Evolutionary conservation across 1,140 invertebrate genomes (phyloP).

Genomic region (Brachionus sp.): DNA sequence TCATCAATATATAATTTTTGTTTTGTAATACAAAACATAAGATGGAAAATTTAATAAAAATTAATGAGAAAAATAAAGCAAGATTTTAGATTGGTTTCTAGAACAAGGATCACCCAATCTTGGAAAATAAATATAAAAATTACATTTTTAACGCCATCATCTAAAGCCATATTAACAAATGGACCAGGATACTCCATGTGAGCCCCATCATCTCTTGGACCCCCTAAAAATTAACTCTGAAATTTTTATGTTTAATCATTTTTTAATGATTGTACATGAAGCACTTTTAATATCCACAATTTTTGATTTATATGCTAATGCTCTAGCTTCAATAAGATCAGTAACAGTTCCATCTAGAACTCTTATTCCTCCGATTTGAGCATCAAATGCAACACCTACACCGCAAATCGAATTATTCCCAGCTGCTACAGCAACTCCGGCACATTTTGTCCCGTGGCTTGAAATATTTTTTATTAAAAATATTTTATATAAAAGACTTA

Average conservation of each 20-base stretch:
- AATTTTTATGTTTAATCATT: background rate
- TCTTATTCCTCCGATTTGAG: conserved; percentile 73
- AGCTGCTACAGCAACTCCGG: conserved; percentile 92
- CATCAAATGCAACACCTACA: conserved; percentile 88
- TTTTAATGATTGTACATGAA: conserved; percentile 51
- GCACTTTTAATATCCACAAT: conserved; percentile 59
- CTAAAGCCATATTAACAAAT: conserved; percentile 53
- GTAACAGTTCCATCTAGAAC: conserved; percentile 58
- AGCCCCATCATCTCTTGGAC: conserved; percentile 55
- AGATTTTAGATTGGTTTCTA: no score
- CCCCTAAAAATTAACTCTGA: conserved; percentile 44
- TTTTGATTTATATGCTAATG: conserved; percentile 52
- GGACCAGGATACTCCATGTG: conserved; percentile 56
- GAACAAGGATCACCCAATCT: no score
- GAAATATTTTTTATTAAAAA: background rate
- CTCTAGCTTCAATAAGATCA: conserved; percentile 53
- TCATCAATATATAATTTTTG: no score
- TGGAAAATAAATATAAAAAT: no score
- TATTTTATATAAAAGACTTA: background rate
- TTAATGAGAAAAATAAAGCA: no score
- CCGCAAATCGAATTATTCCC: conserved; percentile 94
- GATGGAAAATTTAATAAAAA: no score
- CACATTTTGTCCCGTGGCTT: conserved; percentile 91
- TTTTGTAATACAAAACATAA: no score
- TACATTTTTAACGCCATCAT: conserved; percentile 54